These are phyloP conservation scores for Deroptyus accipitrinus DNA, from an alignment of 2,113 vertebrate species.

Conservation along the genomic window DNA sequence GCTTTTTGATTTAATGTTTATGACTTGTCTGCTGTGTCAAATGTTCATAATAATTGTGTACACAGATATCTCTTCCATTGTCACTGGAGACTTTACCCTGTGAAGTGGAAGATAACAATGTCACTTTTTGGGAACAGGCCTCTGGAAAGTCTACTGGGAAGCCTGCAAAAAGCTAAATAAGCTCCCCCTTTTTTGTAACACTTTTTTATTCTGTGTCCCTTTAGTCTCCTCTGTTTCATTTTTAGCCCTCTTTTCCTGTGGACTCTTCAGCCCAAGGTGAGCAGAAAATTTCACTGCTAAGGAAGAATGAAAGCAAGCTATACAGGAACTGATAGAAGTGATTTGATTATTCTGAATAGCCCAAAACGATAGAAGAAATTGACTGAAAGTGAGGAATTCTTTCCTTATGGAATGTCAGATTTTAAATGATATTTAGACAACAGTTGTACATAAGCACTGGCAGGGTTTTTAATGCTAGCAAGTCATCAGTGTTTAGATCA, in stretches of 20 bases:
- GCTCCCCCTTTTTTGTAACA: neutral
- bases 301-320: neutral
- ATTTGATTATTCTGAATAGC: neutral
- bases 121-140: fast-evolving
- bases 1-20: neutral
- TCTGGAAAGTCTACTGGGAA: neutral
- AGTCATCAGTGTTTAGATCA: neutral
- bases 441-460: neutral
- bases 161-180: neutral
- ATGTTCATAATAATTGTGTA: neutral
- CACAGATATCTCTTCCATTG: neutral
- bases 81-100: neutral
- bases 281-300: neutral
- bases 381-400: neutral
- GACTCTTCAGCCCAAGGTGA: neutral
- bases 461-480: neutral
- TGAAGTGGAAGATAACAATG: neutral
- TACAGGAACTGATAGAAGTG: neutral
- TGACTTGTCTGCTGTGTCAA: neutral
- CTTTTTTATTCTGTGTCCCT: neutral
- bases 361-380: neutral
- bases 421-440: neutral
- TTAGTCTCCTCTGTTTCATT: neutral
- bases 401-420: neutral
- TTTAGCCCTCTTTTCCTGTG: neutral